Conservation (phyloP, 1,140 invertebrate species). For the Cotesia vestalis region DNA sequence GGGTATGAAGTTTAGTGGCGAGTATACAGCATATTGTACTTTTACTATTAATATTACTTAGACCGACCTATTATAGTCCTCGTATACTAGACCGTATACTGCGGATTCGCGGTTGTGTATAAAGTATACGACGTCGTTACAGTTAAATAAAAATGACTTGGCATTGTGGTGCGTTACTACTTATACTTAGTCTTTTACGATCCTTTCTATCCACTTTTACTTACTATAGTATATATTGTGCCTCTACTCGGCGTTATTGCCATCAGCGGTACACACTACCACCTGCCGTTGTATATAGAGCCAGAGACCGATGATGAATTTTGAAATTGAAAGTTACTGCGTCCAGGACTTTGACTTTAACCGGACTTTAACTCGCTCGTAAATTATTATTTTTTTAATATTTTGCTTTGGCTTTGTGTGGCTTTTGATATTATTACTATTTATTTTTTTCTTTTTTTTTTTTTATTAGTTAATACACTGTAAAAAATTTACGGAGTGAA, state of each 20-base stretch:
- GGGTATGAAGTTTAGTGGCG: too few species aligned
- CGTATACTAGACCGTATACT: constrained; percentile 17
- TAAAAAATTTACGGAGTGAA: too few species aligned
- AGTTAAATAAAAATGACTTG: not conserved
- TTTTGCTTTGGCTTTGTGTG: too few species aligned
- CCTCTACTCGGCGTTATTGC: not conserved
- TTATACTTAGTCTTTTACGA: constrained; percentile 8
- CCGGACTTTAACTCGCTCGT: not conserved
- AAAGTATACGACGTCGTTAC: constrained; percentile 4
- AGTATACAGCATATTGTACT: not conserved
- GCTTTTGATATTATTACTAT: too few species aligned
- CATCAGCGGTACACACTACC: too few species aligned
- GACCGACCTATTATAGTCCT: constrained; percentile 40
- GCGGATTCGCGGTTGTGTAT: constrained; percentile 29
- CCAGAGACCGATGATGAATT: constrained; percentile 1
- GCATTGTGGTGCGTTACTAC: constrained; percentile 10
- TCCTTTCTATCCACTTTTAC: constrained; percentile 15
- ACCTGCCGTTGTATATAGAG: too few species aligned
- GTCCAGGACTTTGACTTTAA: constrained; percentile 9
- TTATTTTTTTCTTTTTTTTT: too few species aligned
- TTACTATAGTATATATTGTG: not conserved
- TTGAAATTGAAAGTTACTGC: constrained; percentile 12
- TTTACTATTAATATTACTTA: constrained; percentile 31
- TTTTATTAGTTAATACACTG: too few species aligned
- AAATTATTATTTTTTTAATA: not conserved